Evolutionary conservation across 2,113 vertebrate species (phyloP).

Genomic region (Lagopus leucura): DNA sequence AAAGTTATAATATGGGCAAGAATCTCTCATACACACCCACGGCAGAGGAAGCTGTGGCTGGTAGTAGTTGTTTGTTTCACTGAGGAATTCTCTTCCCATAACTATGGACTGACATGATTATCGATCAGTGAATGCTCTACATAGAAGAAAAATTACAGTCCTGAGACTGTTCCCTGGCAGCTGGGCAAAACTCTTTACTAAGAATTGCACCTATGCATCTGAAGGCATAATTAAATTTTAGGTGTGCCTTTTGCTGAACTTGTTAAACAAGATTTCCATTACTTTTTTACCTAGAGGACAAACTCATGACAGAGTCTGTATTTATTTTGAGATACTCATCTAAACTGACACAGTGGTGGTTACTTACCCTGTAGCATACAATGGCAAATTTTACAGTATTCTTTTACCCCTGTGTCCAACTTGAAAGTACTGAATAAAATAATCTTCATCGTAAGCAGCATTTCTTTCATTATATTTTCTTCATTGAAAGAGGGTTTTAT

Average conservation of each 20-base stretch:
- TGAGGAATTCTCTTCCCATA: background rate
- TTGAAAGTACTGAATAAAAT: background rate
- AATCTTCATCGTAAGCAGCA: background rate
- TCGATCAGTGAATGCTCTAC: background rate
- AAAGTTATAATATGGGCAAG: background rate
- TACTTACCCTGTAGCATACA: slow-evolving; percentile 33
- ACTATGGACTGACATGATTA: background rate
- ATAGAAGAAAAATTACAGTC: background rate
- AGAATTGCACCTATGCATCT: background rate
- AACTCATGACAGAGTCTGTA: slow-evolving; percentile 69
- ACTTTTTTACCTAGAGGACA: slow-evolving; percentile 68
- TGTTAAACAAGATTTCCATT: slow-evolving; percentile 74
- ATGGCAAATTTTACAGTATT: slow-evolving; percentile 36
- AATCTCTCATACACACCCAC: background rate
- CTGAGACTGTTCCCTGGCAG: background rate
- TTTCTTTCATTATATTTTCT: background rate
- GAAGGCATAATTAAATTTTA: slow-evolving; percentile 60
- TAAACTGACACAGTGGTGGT: slow-evolving; percentile 62
- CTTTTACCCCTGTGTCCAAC: background rate
- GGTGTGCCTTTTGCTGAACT: slow-evolving; percentile 74
- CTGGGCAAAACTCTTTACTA: background rate
- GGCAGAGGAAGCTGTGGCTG: background rate
- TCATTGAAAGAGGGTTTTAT: background rate
- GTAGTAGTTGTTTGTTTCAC: background rate
- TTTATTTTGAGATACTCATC: slow-evolving; percentile 74